Percentiles rank a stretch among this genome's conserved stretches.
Evolutionary conservation across 2,888 invertebrate genomes (phyloP).

Genomic region (Pantelozetes paolii): DNA sequence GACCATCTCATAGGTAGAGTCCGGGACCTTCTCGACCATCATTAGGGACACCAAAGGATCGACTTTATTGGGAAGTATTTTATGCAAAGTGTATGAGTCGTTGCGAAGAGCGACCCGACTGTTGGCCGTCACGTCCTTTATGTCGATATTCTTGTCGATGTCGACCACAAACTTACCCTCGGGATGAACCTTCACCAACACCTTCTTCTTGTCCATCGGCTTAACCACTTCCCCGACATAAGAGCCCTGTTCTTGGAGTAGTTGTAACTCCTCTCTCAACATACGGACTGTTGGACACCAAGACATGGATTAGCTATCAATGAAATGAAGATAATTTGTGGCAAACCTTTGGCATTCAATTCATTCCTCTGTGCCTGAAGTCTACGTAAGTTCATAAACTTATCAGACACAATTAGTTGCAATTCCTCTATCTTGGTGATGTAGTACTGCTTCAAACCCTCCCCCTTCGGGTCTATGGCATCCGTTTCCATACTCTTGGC

Average conservation of each 20-base stretch:
- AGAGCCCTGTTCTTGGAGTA: slow-evolving; percentile 92
- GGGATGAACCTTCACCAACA: slow-evolving; percentile 96
- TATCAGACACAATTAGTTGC: slow-evolving; percentile 88
- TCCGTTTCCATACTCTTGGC: no score
- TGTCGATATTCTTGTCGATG: slow-evolving; percentile 97
- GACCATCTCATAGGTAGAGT: slow-evolving; percentile 99
- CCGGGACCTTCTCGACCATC: slow-evolving; percentile 99
- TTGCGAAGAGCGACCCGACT: slow-evolving; percentile 95
- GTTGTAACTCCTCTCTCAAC: slow-evolving; percentile 92
- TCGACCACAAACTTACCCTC: slow-evolving; percentile 99
- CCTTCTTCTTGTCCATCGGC: slow-evolving; percentile 99
- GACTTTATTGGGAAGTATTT: slow-evolving; percentile 97
- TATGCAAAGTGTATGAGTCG: slow-evolving; percentile 97
- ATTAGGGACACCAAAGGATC: slow-evolving; percentile 97
- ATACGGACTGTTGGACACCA: slow-evolving; percentile 70
- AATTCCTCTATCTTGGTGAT: slow-evolving; percentile 97
- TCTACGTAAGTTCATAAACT: slow-evolving; percentile 91
- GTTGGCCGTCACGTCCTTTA: slow-evolving; percentile 94
- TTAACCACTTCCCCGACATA: slow-evolving; percentile 99
- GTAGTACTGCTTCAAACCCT: slow-evolving; percentile 92
- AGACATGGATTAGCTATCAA: slow-evolving; percentile 26
- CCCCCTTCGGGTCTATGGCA: slow-evolving; percentile 58
- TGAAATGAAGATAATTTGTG: not conserved
- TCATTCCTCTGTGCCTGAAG: slow-evolving; percentile 98
- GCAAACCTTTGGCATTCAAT: slow-evolving; percentile 87